A percentile compares a stretch with the other conserved stretches of the same genome.
These are phyloP conservation scores for Pseudococcus viburni DNA, from an alignment of 2,888 invertebrate genomes.

Conservation along the genomic window DNA sequence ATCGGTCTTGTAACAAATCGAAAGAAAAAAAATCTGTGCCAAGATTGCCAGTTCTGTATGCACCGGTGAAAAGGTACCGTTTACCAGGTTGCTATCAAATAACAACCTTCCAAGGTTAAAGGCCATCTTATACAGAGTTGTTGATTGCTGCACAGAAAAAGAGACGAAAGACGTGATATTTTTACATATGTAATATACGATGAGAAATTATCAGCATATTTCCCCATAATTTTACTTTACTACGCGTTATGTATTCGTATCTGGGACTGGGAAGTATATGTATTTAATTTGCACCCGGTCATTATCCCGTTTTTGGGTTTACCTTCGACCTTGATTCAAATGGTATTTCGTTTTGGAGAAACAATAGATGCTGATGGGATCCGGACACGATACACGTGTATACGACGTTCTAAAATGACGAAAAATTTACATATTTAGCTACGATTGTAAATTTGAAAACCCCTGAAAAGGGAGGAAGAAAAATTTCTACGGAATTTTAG, in stretches of 20 bases:
- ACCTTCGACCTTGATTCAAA: not conserved
- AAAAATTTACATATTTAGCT: not conserved
- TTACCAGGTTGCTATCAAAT: not conserved
- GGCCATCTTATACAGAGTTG: conserved; percentile 16
- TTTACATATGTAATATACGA: not conserved
- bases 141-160: not conserved
- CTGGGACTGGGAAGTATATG: not conserved
- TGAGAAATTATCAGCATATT: not conserved
- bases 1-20: conserved; percentile 4
- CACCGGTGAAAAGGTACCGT: not conserved
- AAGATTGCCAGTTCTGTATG: not conserved
- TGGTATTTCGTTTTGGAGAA: not conserved
- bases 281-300: not conserved
- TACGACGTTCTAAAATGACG: not conserved
- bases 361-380: conserved; percentile 1
- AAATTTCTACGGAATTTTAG: no score
- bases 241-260: not conserved
- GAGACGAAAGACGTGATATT: not conserved
- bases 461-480: no score
- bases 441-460: no score
- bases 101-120: conserved; percentile 29
- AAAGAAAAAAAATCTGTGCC: conserved; percentile 11
- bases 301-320: conserved; percentile 20
- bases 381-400: not conserved
- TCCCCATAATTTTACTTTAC: not conserved